Percentiles rank a stretch among this genome's conserved stretches.
Conservation (phyloP, 2,797 vertebrate genomes). For the Clarias platycephalus region DNA sequence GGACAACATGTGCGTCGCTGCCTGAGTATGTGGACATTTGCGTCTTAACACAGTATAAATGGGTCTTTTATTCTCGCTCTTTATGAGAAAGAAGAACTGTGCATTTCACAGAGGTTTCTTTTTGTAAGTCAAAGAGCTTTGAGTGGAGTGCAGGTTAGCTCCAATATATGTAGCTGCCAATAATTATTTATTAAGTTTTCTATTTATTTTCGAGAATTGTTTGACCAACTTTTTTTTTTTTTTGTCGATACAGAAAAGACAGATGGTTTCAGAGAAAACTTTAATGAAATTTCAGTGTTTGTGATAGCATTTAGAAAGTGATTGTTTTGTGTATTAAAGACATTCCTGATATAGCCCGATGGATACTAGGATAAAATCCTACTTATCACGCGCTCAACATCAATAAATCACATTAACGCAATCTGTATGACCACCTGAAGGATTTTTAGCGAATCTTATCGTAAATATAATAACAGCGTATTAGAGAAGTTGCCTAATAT, state of each 20-base stretch:
- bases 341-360: conserved; percentile 38
- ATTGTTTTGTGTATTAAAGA: conserved; percentile 49
- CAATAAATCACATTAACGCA: conserved; percentile 20
- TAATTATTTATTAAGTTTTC: conserved; percentile 77
- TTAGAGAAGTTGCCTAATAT: conserved; percentile 24
- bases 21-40: conserved; percentile 60
- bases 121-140: conserved; percentile 59
- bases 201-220: conserved; percentile 74
- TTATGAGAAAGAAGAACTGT: conserved; percentile 30
- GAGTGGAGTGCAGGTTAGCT: conserved; percentile 76
- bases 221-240: conserved; percentile 40
- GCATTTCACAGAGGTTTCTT: conserved; percentile 46
- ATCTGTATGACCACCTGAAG: conserved; percentile 16
- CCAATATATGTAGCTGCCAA: conserved; percentile 65
- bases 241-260: conserved; percentile 17
- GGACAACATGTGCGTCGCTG: conserved; percentile 42
- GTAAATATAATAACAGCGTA: not conserved
- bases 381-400: conserved; percentile 13
- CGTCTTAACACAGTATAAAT: conserved; percentile 48
- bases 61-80: conserved; percentile 34
- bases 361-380: conserved; percentile 37
- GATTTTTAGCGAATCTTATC: conserved; percentile 12
- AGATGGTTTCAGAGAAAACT: conserved; percentile 21
- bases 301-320: conserved; percentile 53
- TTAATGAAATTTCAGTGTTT: conserved; percentile 44